Evolutionary conservation across 1,140 invertebrate species (phyloP), one percentile per base, ranked within the genome.

Genomic region (Oryzaephilus surinamensis): DNA sequence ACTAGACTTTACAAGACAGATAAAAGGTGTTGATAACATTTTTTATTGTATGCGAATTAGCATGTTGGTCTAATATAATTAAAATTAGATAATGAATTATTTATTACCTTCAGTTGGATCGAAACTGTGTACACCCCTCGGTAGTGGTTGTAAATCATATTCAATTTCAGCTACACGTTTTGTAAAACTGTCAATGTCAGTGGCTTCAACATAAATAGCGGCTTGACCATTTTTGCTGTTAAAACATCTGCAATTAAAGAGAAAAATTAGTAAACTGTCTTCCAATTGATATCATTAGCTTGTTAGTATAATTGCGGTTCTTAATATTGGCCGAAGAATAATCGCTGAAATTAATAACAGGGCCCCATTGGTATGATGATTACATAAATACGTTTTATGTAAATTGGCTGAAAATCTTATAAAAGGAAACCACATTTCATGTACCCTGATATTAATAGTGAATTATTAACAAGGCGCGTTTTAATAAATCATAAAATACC

Each of bases 141-240:
- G 65, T 16, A 77, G 48, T 0, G 70, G 63, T 45, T 78, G 70
- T 6, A 84, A 64, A 52, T 84, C 77, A 45, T 84, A 84, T 43
- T 73, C 71, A 29, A 85, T 69, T 12, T 69, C 67, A 1, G 75
- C 74, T 6, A 71, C 60, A 38, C 71, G 59, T 42, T 66, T 64
- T 14, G 60, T 57, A 1, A 69, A 55, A 1, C 65, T 60, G 1
- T 66, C 62, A 28, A 41, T 49, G 19, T 54, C 55, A 12, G 57
- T 41, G 52, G 68, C 74, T 52, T 86, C 83, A 5, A 85, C 75
- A 53, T 81, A 87, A 0, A 86, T 64, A 0, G 81, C 81, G 0
- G 76, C 78, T 21, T 76, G 70, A 14, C 74, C 77, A 15, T 72
- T 67, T 11, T 73, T 66, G 31, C 79, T 80, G 6, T 74, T 69